These are phyloP conservation scores for Sinocyclocheilus maitianheensis DNA, from an alignment of 2,113 vertebrate species.

Conservation along the genomic window DNA sequence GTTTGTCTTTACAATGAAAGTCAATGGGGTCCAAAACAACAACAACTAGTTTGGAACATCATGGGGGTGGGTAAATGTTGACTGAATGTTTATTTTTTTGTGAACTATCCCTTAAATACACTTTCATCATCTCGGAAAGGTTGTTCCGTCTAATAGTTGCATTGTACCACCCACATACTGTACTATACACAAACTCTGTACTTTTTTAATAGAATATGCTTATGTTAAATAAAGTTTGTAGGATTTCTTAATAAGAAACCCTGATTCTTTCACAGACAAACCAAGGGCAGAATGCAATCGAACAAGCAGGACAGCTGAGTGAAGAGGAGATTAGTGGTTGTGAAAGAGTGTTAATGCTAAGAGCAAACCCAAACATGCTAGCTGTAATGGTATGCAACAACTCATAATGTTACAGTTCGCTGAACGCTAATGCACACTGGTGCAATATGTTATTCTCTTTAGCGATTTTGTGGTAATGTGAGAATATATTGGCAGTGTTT, in stretches of 20 bases:
- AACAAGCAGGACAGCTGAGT: not conserved
- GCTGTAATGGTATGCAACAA: constrained; percentile 6
- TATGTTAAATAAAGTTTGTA: not conserved
- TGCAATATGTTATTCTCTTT: not conserved
- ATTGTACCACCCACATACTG: too few species aligned
- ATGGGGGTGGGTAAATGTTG: not conserved
- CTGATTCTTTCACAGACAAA: not conserved
- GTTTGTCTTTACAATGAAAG: not conserved
- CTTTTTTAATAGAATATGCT: not conserved
- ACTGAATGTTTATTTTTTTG: not conserved
- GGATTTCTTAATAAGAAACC: not conserved
- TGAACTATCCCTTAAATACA: not conserved
- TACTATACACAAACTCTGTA: not conserved
- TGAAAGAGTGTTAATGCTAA: not conserved
- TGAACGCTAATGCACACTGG: not conserved
- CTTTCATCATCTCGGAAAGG: not conserved
- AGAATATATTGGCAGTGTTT: not conserved
- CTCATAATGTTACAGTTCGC: not conserved
- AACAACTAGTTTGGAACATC: not conserved
- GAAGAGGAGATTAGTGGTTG: not conserved
- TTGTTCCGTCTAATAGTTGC: not conserved
- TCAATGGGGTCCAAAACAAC: not conserved
- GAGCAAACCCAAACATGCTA: constrained; percentile 1
- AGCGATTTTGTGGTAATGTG: not conserved
- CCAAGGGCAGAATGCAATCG: not conserved